A percentile compares a stretch with the other conserved stretches of the same genome.
Conservation (phyloP, 2,797 vertebrate genomes). For the Urocyon cinereoargenteus region DNA sequence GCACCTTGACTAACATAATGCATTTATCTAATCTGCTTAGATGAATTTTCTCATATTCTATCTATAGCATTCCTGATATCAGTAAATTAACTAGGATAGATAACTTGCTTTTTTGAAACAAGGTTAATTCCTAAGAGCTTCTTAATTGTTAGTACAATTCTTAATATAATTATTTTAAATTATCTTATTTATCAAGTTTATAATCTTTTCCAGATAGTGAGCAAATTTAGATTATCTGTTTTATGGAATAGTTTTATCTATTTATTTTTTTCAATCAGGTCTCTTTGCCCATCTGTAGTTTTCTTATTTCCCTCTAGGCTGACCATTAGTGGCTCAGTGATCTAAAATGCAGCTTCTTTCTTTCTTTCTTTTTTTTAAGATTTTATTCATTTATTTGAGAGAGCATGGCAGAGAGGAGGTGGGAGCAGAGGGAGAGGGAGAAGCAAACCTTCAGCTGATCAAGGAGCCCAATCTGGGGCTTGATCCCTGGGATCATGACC, state of each 20-base stretch:
- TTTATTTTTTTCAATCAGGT: not conserved
- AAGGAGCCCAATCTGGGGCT: too few relatives aligned
- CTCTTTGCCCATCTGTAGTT: not conserved
- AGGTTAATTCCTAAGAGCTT: not conserved
- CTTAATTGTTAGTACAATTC: not conserved
- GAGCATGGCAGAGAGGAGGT: too few relatives aligned
- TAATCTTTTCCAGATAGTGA: not conserved
- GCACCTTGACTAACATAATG: not conserved
- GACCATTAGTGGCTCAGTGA: not conserved
- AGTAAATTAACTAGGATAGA: not conserved
- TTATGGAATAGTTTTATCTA: not conserved
- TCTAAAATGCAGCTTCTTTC: not conserved
- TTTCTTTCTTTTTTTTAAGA: too few relatives aligned
- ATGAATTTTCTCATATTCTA: not conserved
- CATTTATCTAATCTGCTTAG: not conserved
- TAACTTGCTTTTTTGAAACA: slow-evolving; percentile 6
- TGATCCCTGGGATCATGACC: too few relatives aligned
- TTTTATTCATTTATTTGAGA: too few relatives aligned
- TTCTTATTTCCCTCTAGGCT: not conserved
- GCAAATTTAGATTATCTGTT: not conserved
- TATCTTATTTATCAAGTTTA: not conserved
- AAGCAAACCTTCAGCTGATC: too few relatives aligned
- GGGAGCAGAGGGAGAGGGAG: too few relatives aligned
- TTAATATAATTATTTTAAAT: slow-evolving; percentile 11
- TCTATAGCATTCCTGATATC: not conserved